Conservation (phyloP, 2,888 invertebrate genomes). For the Acanthopleura granulata region DNA sequence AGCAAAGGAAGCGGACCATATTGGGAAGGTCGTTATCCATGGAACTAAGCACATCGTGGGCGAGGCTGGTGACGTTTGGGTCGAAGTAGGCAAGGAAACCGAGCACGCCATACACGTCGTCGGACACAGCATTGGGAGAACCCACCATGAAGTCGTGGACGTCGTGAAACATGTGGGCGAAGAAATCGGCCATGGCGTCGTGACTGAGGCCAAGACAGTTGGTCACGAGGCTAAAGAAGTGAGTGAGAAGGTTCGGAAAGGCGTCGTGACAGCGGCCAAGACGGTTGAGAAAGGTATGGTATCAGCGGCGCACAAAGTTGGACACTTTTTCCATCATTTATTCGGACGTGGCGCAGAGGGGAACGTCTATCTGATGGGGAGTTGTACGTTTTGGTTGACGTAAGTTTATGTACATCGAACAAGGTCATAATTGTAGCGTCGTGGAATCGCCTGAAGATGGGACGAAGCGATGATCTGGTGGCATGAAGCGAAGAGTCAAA, state of each 20-base stretch:
- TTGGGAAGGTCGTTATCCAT: constrained; percentile 8
- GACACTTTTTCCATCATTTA: constrained; percentile 1
- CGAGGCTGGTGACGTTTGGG: constrained; percentile 4
- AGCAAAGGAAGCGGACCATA: not conserved
- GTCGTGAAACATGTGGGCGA: not conserved
- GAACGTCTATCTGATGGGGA: not conserved
- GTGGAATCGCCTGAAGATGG: too few species aligned
- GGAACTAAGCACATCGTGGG: not conserved
- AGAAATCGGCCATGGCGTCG: not conserved
- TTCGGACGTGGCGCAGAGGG: not conserved
- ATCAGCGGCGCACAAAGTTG: not conserved
- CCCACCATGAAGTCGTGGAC: not conserved
- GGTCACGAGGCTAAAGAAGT: not conserved
- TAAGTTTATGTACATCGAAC: not conserved
- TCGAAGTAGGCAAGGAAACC: not conserved
- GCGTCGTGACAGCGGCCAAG: not conserved
- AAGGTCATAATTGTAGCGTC: too few species aligned
- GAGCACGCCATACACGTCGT: not conserved
- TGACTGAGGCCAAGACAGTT: not conserved
- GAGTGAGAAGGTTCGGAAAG: not conserved
- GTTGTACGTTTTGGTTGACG: not conserved
- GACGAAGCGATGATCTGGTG: too few species aligned
- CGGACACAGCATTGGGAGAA: not conserved
- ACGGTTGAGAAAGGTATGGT: not conserved
- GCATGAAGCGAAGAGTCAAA: too few species aligned